Percentiles rank a stretch among this genome's conserved stretches.
phyloP scores from a whole-genome alignment of 2,797 vertebrate genomes.

The Pangasius mekongensis region DNA sequence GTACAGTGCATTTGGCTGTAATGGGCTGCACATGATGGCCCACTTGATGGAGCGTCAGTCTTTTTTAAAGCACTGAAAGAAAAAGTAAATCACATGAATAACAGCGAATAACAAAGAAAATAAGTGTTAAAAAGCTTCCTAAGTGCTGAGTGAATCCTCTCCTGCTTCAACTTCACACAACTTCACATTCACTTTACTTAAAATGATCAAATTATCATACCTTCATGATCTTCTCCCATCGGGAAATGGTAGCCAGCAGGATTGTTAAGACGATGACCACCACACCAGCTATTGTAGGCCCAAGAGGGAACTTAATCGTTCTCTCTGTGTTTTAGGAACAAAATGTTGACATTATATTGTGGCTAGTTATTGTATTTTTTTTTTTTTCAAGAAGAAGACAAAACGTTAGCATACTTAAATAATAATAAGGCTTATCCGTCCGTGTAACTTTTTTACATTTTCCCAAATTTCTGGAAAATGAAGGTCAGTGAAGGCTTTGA shows the following conservation, averaged over 20 bases:
- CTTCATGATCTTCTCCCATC: conserved; percentile 73
- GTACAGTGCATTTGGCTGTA: background rate
- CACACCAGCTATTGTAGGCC: conserved; percentile 81
- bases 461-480: background rate
- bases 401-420: background rate
- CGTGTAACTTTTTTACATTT: no score
- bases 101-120: background rate
- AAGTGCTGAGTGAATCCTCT: background rate
- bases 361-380: background rate
- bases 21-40: background rate
- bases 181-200: no score
- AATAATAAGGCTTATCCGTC: background rate
- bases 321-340: conserved; percentile 71
- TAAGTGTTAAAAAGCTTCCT: background rate
- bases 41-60: conserved; percentile 24
- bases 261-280: conserved; percentile 81
- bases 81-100: background rate
- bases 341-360: background rate
- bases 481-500: background rate
- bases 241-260: conserved; percentile 80
- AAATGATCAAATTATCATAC: conserved; percentile 57
- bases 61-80: conserved; percentile 73
- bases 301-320: conserved; percentile 71
- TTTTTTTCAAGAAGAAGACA: background rate
- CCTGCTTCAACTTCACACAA: background rate